phyloP scores from a whole-genome alignment of 2,888 invertebrate genomes.

The Eremobia ochroleuca region DNA sequence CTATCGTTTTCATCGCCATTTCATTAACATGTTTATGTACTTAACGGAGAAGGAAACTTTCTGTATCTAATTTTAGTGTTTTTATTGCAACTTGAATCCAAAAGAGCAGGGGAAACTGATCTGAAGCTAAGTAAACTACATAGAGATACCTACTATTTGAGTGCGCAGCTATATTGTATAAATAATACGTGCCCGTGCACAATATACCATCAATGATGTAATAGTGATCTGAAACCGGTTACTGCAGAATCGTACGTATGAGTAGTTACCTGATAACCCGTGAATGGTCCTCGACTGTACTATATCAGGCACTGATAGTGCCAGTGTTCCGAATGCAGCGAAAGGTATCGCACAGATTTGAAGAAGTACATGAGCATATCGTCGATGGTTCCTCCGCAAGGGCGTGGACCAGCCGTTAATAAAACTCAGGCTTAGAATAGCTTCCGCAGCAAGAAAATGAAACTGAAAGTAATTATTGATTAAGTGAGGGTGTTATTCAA shows the following conservation, averaged over 20 bases:
- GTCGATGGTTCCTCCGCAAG: constrained; percentile 72
- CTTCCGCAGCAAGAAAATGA: constrained; percentile 79
- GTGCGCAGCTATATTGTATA: not conserved
- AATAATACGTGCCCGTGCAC: constrained; percentile 24
- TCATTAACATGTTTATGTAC: too few relatives aligned
- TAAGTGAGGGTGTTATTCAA: not conserved
- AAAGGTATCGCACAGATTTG: constrained; percentile 73
- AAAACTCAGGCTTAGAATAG: constrained; percentile 76
- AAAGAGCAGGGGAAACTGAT: not conserved
- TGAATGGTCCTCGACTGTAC: constrained; percentile 65
- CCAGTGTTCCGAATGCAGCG: constrained; percentile 65
- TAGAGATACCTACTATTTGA: not conserved
- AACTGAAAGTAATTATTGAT: constrained; percentile 69
- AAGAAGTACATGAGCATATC: constrained; percentile 71
- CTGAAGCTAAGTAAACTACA: not conserved
- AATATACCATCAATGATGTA: constrained; percentile 9
- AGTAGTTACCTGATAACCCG: constrained; percentile 71
- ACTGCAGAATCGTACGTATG: constrained; percentile 1
- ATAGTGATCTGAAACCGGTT: constrained; percentile 10
- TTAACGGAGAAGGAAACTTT: not conserved
- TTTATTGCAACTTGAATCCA: not conserved
- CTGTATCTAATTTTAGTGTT: not conserved
- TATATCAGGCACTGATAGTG: constrained; percentile 57
- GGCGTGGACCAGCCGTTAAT: constrained; percentile 80
- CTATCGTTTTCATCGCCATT: too few relatives aligned